Conservation (phyloP, 2,888 invertebrate genomes). For the Apotomis capreana region DNA sequence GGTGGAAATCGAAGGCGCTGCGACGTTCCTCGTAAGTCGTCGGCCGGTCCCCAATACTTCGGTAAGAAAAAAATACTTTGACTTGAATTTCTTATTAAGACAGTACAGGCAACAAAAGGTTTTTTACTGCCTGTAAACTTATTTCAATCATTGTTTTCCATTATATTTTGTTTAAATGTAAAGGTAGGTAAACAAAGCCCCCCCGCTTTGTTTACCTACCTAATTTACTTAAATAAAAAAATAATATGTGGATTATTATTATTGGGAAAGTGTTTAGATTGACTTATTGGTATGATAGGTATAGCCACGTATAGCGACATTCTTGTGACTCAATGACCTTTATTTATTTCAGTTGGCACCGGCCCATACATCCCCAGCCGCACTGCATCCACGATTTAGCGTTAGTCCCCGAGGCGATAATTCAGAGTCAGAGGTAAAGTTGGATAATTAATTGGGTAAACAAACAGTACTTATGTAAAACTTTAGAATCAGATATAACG, state of each 20-base stretch:
- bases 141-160: not conserved
- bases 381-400: not conserved
- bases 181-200: too few relatives aligned
- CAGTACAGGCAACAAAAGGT: not conserved
- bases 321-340: too few relatives aligned
- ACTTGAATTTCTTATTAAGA: not conserved
- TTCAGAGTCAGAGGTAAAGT: not conserved
- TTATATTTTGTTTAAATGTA: too few relatives aligned
- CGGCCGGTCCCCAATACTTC: not conserved
- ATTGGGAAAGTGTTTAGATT: too few relatives aligned
- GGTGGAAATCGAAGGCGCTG: constrained; percentile 10
- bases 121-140: not conserved
- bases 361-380: not conserved
- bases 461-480: too few relatives aligned
- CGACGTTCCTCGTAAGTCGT: constrained; percentile 7
- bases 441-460: not conserved
- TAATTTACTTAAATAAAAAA: too few relatives aligned
- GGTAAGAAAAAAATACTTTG: constrained; percentile 1
- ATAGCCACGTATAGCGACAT: too few relatives aligned
- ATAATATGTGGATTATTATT: too few relatives aligned
- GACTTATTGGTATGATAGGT: too few relatives aligned
- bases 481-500: too few relatives aligned
- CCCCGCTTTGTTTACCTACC: too few relatives aligned
- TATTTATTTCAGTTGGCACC: not conserved
- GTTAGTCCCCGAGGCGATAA: not conserved